A percentile compares a stretch with the other conserved stretches of the same genome.
These are phyloP conservation scores for Scaptomyza flava DNA, from an alignment of 2,888 invertebrate genomes.

Conservation along the genomic window DNA sequence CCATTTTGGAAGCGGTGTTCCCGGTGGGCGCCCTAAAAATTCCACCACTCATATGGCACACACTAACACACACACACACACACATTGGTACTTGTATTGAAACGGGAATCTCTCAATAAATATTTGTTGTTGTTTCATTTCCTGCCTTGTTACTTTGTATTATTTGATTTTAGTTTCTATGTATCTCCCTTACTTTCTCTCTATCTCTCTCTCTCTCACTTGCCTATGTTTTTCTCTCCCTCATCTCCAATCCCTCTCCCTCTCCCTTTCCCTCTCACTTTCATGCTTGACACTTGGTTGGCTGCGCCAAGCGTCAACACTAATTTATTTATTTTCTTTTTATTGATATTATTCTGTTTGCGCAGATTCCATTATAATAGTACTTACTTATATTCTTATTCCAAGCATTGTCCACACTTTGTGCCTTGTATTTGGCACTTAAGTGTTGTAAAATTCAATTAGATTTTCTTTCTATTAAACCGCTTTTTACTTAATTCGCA, in stretches of 20 bases:
- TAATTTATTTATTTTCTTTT: slow-evolving; percentile 67
- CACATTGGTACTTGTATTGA: slow-evolving; percentile 6
- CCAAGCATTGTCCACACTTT: slow-evolving; percentile 24
- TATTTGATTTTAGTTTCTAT: slow-evolving; percentile 39
- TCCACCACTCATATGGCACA: slow-evolving; percentile 68
- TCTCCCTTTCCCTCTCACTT: slow-evolving; percentile 5
- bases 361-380: slow-evolving; percentile 59
- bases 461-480: slow-evolving; percentile 1
- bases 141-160: slow-evolving; percentile 37
- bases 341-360: slow-evolving; percentile 69
- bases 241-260: slow-evolving; percentile 12
- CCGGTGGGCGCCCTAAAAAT: slow-evolving; percentile 58
- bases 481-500: neutral
- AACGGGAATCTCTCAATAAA: slow-evolving; percentile 55
- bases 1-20: slow-evolving; percentile 73
- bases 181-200: slow-evolving; percentile 21
- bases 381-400: slow-evolving; percentile 30
- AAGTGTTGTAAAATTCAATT: slow-evolving; percentile 31
- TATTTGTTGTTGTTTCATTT: slow-evolving; percentile 46
- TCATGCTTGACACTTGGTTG: slow-evolving; percentile 11
- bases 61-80: slow-evolving; percentile 21
- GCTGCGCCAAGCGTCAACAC: slow-evolving; percentile 43
- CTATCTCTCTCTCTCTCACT: slow-evolving; percentile 11
- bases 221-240: neutral
- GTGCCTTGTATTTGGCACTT: slow-evolving; percentile 36